Base-by-base conservation (phyloP, 2,888 invertebrate genomes). In the Parelbella ahira region DNA sequence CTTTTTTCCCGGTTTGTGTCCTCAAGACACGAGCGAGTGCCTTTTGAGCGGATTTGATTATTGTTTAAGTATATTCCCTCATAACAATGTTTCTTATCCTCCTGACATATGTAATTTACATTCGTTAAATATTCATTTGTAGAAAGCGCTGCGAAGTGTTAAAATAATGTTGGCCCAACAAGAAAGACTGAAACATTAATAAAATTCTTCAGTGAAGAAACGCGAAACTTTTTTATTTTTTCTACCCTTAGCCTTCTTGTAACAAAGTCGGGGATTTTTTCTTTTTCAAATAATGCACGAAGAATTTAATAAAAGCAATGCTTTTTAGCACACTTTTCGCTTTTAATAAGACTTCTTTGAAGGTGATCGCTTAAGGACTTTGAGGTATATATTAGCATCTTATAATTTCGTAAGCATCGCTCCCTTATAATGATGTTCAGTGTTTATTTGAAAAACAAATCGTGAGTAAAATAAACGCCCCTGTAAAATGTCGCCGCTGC, bases 231-330 rank as follows among this genome's bases (percentile, higher is more conserved):
- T 72, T 68, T 33, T 28, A 37, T 49, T 51, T 63, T 63, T 70
- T 73, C 68, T 60, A 60, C 68, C 64, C 62, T 42, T 62, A 60
- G 70, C 63, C 62, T 68, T 63, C 63, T 64, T 63, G 57, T 56
- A 63, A 63, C 64, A 65, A 68, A 71, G 68, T 69, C 64, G 59
- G 51, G 64, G 63, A 65, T 75, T 79, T 75, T 71, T 73, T 59
- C 66, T 63, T 63, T 68, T 45, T 70, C 68, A 78, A 73, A 80
- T 76, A 57, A 73, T 75, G 70, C 68, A 70, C 65, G 65, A 74
- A 67, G 80, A 83, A 84, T 83, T 86, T 84, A 83, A 84, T 83
- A 84, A 81, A 71, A 77, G 71, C 71, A 68, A 75, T 74, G 73
- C 73, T 73, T 74, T 42, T 76, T 72, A 43, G 47, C 37, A 48